Conservation (phyloP, 2,888 invertebrate genomes). For the Macaria notata region DNA sequence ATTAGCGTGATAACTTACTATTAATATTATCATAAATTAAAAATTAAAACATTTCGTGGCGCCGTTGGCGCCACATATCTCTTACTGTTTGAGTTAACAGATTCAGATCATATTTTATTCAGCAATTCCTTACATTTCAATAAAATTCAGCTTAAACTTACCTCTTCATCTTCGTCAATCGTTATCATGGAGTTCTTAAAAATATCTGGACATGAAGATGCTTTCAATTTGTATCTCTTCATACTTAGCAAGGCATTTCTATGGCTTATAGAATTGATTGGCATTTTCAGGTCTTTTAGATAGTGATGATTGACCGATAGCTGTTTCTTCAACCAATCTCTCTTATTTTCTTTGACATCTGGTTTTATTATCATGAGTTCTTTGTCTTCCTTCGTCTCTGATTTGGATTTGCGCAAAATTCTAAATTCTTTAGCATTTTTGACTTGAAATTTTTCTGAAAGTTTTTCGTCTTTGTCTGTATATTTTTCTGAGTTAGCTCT, state of each 20-base stretch:
- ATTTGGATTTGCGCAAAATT: conserved; percentile 51
- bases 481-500: conserved; percentile 64
- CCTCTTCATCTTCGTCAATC: conserved; percentile 89
- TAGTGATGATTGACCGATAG: conserved; percentile 85
- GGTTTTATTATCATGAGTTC: conserved; percentile 57
- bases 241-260: conserved; percentile 93
- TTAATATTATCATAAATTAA: too few relatives aligned
- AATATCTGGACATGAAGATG: conserved; percentile 96
- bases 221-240: conserved; percentile 89
- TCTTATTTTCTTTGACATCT: conserved; percentile 67
- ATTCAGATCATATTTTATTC: too few relatives aligned
- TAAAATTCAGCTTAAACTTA: conserved; percentile 50
- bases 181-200: conserved; percentile 95
- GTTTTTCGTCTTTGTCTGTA: conserved; percentile 39
- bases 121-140: too few relatives aligned
- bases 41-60: too few relatives aligned
- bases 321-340: conserved; percentile 75
- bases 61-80: too few relatives aligned
- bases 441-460: conserved; percentile 50
- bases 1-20: too few relatives aligned
- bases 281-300: conserved; percentile 87
- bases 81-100: too few relatives aligned
- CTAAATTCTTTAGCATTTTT: conserved; percentile 49
- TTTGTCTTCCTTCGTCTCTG: conserved; percentile 59
- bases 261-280: conserved; percentile 92